Percentiles rank a stretch among this genome's conserved stretches.
These are phyloP conservation scores for Napeogenes inachia DNA, from an alignment of 2,888 invertebrate species.

Conservation along the genomic window DNA sequence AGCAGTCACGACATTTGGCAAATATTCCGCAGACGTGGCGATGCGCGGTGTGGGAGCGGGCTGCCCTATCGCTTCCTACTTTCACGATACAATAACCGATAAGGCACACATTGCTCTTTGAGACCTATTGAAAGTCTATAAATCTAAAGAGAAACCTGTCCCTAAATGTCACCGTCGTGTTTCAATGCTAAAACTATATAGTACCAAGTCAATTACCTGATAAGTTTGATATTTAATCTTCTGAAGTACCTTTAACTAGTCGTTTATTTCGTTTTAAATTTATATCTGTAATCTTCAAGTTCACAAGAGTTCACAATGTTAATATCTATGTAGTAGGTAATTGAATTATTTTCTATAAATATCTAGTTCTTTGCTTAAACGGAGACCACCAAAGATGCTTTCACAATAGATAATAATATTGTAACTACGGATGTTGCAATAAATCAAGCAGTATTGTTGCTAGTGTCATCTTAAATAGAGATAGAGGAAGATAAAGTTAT, in stretches of 20 bases:
- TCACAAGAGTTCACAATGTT: constrained; percentile 25
- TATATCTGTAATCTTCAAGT: constrained; percentile 17
- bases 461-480: constrained; percentile 13
- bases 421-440: constrained; percentile 18
- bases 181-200: constrained; percentile 19
- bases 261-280: constrained; percentile 8
- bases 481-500: constrained; percentile 19
- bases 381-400: constrained; percentile 49
- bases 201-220: constrained; percentile 9
- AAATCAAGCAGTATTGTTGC: constrained; percentile 17
- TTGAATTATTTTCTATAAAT: constrained; percentile 57
- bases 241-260: constrained; percentile 6
- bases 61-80: constrained; percentile 72
- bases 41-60: constrained; percentile 67
- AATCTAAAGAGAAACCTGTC: constrained; percentile 32
- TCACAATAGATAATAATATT: constrained; percentile 24
- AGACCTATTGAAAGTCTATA: constrained; percentile 34
- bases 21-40: constrained; percentile 69
- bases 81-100: constrained; percentile 66
- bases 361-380: constrained; percentile 41
- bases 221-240: constrained; percentile 11
- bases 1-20: constrained; percentile 75
- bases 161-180: constrained; percentile 34
- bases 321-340: constrained; percentile 37
- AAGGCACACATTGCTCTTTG: constrained; percentile 52